These are phyloP conservation scores for Sclerurus mexicanus DNA, from an alignment of 2,113 vertebrate species.

Conservation along the genomic window DNA sequence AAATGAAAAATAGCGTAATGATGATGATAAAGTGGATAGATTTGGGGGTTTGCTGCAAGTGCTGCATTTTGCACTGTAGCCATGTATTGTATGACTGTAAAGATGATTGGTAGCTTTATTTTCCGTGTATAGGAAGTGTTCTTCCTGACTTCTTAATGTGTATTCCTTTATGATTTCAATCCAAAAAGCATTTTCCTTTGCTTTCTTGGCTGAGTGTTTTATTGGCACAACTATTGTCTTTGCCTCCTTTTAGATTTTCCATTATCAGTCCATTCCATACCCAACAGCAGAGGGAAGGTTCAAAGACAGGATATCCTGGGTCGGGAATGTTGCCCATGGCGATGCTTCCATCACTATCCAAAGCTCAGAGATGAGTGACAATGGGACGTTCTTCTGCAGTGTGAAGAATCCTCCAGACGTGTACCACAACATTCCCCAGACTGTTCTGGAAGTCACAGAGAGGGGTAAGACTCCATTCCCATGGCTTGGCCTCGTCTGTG, in stretches of 20 bases:
- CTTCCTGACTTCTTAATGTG: neutral
- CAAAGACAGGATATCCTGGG: slow-evolving; percentile 81
- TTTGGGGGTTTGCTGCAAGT: neutral
- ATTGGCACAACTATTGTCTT: neutral
- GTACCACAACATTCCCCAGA: slow-evolving; percentile 83
- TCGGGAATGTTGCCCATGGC: slow-evolving; percentile 74
- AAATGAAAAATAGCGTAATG: neutral
- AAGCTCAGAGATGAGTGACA: slow-evolving; percentile 80
- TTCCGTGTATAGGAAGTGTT: neutral
- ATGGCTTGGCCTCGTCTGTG: accelerated
- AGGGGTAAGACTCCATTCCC: slow-evolving; percentile 72
- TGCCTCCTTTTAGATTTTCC: slow-evolving; percentile 80
- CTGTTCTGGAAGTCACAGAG: slow-evolving; percentile 78
- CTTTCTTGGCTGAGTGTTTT: accelerated
- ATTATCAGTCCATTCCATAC: slow-evolving; percentile 82
- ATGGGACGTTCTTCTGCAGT: slow-evolving; percentile 88
- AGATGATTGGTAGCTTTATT: neutral
- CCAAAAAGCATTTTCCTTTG: neutral
- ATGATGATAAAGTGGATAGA: neutral
- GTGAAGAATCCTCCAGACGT: slow-evolving; percentile 94
- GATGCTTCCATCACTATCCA: slow-evolving; percentile 85
- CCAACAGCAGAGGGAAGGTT: slow-evolving; percentile 76
- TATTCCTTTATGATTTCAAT: neutral
- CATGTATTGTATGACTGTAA: no score
- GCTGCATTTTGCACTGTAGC: neutral